Evolutionary conservation across 2,797 vertebrate genomes (phyloP).

Genomic region (Discoglossus pictus): DNA sequence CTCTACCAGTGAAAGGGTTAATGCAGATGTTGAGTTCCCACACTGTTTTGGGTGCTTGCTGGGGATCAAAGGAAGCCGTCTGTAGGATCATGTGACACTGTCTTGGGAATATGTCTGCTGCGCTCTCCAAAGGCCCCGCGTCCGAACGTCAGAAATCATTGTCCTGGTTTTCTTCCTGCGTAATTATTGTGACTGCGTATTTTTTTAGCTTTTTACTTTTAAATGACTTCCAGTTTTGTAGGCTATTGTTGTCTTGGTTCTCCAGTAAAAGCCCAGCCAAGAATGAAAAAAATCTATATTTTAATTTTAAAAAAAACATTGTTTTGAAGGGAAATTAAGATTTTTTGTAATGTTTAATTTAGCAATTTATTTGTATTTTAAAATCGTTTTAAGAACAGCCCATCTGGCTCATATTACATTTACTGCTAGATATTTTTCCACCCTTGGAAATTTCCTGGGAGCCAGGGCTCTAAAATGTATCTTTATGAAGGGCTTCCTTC

Average conservation of each 20-base stretch:
- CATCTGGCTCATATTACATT: no score
- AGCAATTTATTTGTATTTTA: no score
- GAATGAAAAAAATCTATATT: no score
- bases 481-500: no score
- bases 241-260: neutral
- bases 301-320: no score
- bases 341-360: no score
- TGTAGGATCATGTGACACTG: constrained; percentile 20
- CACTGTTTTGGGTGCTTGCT: constrained; percentile 21
- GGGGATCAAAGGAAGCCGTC: constrained; percentile 2
- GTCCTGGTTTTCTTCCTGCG: constrained; percentile 20
- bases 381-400: no score
- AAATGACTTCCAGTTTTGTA: neutral
- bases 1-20: no score
- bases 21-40: constrained; percentile 37
- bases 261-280: neutral
- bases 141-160: constrained; percentile 1
- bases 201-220: neutral
- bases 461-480: no score
- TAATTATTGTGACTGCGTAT: constrained; percentile 19
- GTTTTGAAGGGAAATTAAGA: no score
- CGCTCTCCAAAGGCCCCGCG: constrained; percentile 35
- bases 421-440: no score
- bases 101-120: constrained; percentile 23
- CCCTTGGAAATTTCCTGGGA: no score